Conservation (phyloP, 23 tunicate species). For the Ascidia mentula region DNA sequence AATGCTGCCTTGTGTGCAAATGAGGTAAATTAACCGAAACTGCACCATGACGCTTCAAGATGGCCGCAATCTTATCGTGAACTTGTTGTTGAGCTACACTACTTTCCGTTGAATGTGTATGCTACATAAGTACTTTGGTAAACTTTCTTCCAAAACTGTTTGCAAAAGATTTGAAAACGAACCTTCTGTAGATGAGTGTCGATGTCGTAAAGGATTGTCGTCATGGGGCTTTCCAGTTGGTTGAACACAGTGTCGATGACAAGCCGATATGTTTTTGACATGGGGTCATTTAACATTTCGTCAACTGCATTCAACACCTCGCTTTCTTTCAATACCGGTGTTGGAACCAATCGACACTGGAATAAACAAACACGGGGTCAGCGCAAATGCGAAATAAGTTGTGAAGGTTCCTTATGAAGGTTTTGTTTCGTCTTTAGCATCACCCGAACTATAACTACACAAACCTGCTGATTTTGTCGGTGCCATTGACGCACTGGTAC, state of each 20-base stretch:
- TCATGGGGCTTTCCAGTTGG: constrained; percentile 37
- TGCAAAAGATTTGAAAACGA: not conserved
- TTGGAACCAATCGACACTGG: constrained; percentile 78
- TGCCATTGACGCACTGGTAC: no score
- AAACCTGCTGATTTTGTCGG: no score
- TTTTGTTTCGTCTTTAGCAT: no score
- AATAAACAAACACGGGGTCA: no score
- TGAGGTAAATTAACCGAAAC: constrained; percentile 52
- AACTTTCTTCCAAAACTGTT: not conserved
- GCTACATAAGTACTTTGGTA: not conserved
- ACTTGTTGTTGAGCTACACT: constrained; percentile 28
- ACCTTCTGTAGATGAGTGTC: constrained; percentile 80
- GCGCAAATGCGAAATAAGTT: no score
- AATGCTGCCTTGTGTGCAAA: constrained; percentile 34
- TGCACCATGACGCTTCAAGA: constrained; percentile 61
- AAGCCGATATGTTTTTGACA: constrained; percentile 49
- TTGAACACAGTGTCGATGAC: constrained; percentile 61
- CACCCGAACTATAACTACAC: no score
- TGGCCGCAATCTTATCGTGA: constrained; percentile 28
- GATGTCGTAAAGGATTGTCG: constrained; percentile 67
- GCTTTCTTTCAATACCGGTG: constrained; percentile 66
- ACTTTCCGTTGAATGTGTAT: constrained; percentile 13
- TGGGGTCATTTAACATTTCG: constrained; percentile 59
- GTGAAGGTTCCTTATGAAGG: no score
- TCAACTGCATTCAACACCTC: constrained; percentile 55